These are phyloP conservation scores for Drosophila orosa DNA, from an alignment of 1,140 invertebrate genomes.

Conservation along the genomic window DNA sequence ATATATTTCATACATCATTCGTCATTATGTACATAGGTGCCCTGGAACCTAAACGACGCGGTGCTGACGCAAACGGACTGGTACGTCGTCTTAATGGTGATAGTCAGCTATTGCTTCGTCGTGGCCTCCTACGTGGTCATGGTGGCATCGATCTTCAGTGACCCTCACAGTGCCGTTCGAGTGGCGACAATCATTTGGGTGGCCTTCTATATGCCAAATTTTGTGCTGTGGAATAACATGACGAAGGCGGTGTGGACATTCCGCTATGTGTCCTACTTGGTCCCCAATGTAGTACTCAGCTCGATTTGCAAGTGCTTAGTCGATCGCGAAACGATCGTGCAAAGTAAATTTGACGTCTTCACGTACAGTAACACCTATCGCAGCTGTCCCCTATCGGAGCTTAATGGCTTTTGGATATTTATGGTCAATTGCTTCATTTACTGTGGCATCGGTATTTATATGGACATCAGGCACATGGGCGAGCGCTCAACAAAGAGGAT, in stretches of 20 bases:
- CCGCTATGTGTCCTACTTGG: slow-evolving; percentile 21
- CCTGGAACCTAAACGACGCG: slow-evolving; percentile 43
- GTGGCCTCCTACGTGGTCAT: slow-evolving; percentile 39
- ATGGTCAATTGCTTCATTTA: background rate
- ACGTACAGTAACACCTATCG: slow-evolving; percentile 10
- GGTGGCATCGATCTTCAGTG: slow-evolving; percentile 58
- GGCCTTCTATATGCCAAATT: slow-evolving; percentile 52
- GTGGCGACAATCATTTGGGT: slow-evolving; percentile 54
- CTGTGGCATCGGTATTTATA: slow-evolving; percentile 41
- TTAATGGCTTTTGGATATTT: slow-evolving; percentile 32
- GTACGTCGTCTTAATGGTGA: slow-evolving; percentile 31
- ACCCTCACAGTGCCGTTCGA: slow-evolving; percentile 29
- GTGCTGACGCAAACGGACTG: slow-evolving; percentile 52
- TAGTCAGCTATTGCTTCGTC: slow-evolving; percentile 45
- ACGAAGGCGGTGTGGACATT: background rate
- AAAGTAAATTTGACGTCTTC: background rate
- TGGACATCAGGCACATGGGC: slow-evolving; percentile 57
- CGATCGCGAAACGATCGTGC: slow-evolving; percentile 47
- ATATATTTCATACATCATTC: background rate
- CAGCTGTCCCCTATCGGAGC: slow-evolving; percentile 4
- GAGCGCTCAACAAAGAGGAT: slow-evolving; percentile 29
- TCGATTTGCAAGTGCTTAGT: slow-evolving; percentile 37
- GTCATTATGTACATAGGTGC: slow-evolving; percentile 45
- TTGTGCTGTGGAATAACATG: slow-evolving; percentile 50
- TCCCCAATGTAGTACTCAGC: slow-evolving; percentile 56